Evolutionary conservation across 2,113 vertebrate species (phyloP), one percentile per base, ranked within the genome.

Genomic region (Hypomesus transpacificus): DNA sequence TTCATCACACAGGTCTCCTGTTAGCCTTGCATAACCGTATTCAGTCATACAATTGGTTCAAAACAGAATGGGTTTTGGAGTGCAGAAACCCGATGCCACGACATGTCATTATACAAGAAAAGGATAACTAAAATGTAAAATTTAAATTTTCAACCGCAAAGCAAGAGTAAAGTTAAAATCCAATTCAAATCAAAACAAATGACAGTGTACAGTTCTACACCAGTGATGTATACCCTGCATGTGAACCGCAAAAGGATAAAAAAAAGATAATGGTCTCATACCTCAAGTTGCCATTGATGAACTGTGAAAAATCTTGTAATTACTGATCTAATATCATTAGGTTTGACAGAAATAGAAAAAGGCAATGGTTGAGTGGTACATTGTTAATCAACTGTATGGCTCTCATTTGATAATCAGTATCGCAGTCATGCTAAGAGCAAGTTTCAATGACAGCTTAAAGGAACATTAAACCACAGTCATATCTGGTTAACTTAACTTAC

Each of bases 221-320:
- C 22, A 18, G 5, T 16, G 2, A 28, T 24, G 1, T 14, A 61
- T 14, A 26, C 21, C 22, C 22, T 31, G 16, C 26, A 65, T 65
- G 39, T 65, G 20, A n/a, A 65, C 31, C 16, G n/a, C 54, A 90
- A 88, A 91, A 86, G 87, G 86, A 89, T 89, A 87, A 90, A 87
- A 89, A 82, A 88, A 66, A 82, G 87, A 89, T 90, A 90, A 90
- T 90, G 86, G 89, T 86, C 82, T 90, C 88, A 90, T 90, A 90
- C 88, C 88, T 90, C 89, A 90, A 90, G 88, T 90, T 90, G 88
- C 89, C 86, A 87, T 84, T 89, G 87, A 89, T 82, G 84, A 88
- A 88, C 84, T 89, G 89, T 90, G 89, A 91, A 91, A 91, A 90
- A 89, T 93, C 89, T 91, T 86, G 85, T 92, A 91, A 93, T 93